Percentiles rank a stretch among this genome's conserved stretches.
Conservation (phyloP, 2,113 vertebrate species). For the Leptobrachium ailaonicum region DNA sequence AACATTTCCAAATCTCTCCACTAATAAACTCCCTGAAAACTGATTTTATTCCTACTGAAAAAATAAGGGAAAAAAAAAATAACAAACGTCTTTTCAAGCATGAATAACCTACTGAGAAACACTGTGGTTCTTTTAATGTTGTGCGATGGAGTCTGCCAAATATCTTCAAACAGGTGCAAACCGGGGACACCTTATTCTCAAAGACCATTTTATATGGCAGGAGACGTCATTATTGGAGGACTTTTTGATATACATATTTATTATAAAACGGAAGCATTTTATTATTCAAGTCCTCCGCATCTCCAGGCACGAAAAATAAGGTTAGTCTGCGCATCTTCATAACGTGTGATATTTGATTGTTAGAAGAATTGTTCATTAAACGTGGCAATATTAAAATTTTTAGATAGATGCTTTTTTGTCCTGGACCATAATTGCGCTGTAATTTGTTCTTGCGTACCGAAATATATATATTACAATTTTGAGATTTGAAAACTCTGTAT, state of each 20-base stretch:
- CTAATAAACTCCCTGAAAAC: not conserved
- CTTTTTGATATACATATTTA: conserved; percentile 46
- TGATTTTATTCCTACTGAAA: not conserved
- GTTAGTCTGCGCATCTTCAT: conserved; percentile 1
- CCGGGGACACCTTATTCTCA: conserved; percentile 42
- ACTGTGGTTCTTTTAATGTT: conserved; percentile 24
- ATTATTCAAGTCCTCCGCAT: conserved; percentile 39
- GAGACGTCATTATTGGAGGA: conserved; percentile 37
- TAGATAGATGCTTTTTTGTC: no score
- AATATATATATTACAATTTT: no score
- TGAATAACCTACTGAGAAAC: conserved; percentile 21
- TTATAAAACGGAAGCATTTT: conserved; percentile 38
- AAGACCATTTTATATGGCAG: conserved; percentile 37
- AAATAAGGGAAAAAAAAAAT: no score
- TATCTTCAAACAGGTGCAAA: conserved; percentile 9
- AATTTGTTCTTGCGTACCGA: no score
- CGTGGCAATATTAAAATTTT: no score
- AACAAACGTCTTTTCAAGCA: not conserved
- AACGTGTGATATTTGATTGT: no score
- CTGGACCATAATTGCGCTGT: no score
- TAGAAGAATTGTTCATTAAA: no score
- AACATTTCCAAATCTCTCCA: not conserved
- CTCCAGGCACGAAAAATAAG: conserved; percentile 41
- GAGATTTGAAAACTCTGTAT: no score
- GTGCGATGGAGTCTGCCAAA: conserved; percentile 33